Percentiles rank a stretch among this genome's conserved stretches.
Conservation (phyloP, 1,140 invertebrate species). For the Leptonema lineaticorne region DNA sequence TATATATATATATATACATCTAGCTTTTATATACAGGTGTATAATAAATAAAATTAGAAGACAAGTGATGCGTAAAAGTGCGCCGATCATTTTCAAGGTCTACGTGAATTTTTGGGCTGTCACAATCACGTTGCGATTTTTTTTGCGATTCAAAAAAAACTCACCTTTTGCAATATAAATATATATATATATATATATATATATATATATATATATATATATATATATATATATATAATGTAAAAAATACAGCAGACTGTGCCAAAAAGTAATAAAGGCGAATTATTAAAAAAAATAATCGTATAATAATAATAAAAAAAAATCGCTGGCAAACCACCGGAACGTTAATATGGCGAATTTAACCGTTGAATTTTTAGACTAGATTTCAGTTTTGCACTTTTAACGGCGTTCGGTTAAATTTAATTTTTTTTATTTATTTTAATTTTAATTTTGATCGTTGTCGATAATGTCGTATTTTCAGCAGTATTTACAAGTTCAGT, state of each 20-base stretch:
- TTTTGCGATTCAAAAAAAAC: constrained; percentile 22
- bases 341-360: constrained; percentile 28
- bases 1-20: too few relatives aligned
- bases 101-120: constrained; percentile 32
- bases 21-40: too few relatives aligned
- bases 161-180: not conserved
- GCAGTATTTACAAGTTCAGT: too few relatives aligned
- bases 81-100: constrained; percentile 38
- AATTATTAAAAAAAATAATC: not conserved
- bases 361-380: constrained; percentile 10
- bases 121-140: constrained; percentile 32
- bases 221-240: too few relatives aligned
- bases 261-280: not conserved
- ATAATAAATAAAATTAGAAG: constrained; percentile 6
- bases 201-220: too few relatives aligned
- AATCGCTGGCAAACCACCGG: constrained; percentile 33
- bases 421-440: not conserved
- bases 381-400: not conserved
- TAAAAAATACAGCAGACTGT: too few relatives aligned
- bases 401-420: not conserved
- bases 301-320: constrained; percentile 8
- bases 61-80: constrained; percentile 39
- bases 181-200: too few relatives aligned
- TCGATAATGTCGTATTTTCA: not conserved
- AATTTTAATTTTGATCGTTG: not conserved